These are phyloP conservation scores for Podarcis siculus DNA, from an alignment of 2,797 vertebrate species.

Conservation along the genomic window DNA sequence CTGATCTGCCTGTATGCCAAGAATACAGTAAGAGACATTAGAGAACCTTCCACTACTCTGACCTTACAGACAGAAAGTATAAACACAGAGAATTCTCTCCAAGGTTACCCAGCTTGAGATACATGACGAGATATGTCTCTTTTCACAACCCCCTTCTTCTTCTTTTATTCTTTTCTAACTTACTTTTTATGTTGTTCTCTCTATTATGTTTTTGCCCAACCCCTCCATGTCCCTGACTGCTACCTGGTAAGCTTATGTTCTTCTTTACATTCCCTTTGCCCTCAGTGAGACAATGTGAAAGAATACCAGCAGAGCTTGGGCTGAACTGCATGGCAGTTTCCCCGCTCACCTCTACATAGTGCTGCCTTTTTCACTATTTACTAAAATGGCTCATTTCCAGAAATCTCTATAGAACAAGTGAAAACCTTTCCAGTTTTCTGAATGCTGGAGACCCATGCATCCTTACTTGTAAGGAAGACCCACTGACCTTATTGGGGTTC, in stretches of 20 bases:
- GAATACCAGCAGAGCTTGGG: constrained; percentile 18
- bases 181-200: constrained; percentile 2
- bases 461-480: background rate
- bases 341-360: background rate
- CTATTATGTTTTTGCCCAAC: background rate
- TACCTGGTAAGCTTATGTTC: background rate
- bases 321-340: constrained; percentile 35
- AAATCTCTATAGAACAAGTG: constrained; percentile 46
- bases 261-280: constrained; percentile 35
- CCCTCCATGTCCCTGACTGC: background rate
- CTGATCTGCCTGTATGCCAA: constrained; percentile 30
- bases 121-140: constrained; percentile 27
- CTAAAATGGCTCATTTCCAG: constrained; percentile 50
- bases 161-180: constrained; percentile 11
- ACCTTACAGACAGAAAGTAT: constrained; percentile 27
- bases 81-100: constrained; percentile 30
- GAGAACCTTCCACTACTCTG: constrained; percentile 35
- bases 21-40: constrained; percentile 8
- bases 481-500: too few species aligned
- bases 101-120: constrained; percentile 11
- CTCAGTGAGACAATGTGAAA: constrained; percentile 19
- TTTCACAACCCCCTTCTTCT: background rate
- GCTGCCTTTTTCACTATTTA: background rate
- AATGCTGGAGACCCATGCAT: background rate
- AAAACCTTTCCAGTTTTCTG: constrained; percentile 38